Conservation (phyloP, 2,888 invertebrate species). For the Crematogaster levior region DNA sequence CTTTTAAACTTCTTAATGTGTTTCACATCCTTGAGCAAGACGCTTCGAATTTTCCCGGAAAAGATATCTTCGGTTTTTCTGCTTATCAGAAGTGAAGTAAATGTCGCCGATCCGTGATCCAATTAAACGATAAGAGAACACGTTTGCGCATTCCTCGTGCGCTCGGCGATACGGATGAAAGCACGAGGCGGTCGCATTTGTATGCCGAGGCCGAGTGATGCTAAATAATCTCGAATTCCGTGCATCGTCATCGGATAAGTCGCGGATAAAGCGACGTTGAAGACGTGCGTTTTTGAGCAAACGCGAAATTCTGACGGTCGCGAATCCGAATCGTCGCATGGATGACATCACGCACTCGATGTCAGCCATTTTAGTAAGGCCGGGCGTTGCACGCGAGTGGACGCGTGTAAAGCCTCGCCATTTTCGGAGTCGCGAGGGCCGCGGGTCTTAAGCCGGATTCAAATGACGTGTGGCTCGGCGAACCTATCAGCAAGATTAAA, state of each 20-base stretch:
- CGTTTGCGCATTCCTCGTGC: constrained; percentile 12
- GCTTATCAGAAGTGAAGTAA: background rate
- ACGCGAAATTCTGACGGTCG: background rate
- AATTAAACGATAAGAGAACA: background rate
- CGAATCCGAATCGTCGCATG: background rate
- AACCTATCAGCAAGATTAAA: too few relatives aligned
- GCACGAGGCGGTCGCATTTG: background rate
- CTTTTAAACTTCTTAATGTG: background rate
- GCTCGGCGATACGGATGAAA: background rate
- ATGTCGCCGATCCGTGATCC: background rate
- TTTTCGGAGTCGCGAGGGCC: constrained; percentile 14
- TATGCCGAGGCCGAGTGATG: background rate
- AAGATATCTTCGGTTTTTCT: background rate
- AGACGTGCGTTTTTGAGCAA: background rate
- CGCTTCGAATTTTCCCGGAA: background rate
- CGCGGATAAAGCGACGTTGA: too few relatives aligned
- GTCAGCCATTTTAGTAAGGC: constrained; percentile 34
- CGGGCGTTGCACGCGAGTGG: background rate
- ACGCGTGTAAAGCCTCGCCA: constrained; percentile 13
- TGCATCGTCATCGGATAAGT: background rate
- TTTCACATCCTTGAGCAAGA: background rate
- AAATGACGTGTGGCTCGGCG: too few relatives aligned
- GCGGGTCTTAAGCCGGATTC: too few relatives aligned
- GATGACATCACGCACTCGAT: background rate
- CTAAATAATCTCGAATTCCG: constrained; percentile 1